A percentile compares a stretch with the other conserved stretches of the same genome.
Conservation (phyloP, 2,113 vertebrate species). For the Tragelaphus scriptus region DNA sequence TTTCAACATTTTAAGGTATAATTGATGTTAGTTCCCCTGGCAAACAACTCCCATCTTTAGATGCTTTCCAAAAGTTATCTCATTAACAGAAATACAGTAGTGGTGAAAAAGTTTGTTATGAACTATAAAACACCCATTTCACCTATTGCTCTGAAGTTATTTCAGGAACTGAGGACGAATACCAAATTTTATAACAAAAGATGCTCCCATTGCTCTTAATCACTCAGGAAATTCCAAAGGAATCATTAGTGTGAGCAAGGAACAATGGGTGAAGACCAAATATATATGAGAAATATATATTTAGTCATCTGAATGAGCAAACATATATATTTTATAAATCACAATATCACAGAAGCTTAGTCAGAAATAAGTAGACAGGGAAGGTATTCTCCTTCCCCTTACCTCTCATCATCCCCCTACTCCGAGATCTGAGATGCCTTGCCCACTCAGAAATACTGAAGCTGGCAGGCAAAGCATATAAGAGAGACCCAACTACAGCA, state of each 20-base stretch:
- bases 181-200: neutral
- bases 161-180: neutral
- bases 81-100: neutral
- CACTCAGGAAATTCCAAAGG: neutral
- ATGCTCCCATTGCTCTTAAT: neutral
- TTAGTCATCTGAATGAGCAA: neutral
- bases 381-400: neutral
- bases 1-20: neutral
- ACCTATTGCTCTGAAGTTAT: neutral
- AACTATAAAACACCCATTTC: neutral
- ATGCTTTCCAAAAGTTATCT: neutral
- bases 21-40: neutral
- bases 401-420: neutral
- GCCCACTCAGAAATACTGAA: neutral
- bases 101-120: neutral
- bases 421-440: neutral
- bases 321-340: neutral
- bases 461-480: neutral
- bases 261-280: neutral
- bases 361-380: neutral
- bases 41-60: neutral
- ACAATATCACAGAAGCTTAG: neutral
- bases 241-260: neutral
- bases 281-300: neutral
- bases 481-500: neutral